A percentile compares a stretch with the other conserved stretches of the same genome.
Evolutionary conservation across 2,113 vertebrate genomes (phyloP).

Genomic region (Neolamprologus longior): DNA sequence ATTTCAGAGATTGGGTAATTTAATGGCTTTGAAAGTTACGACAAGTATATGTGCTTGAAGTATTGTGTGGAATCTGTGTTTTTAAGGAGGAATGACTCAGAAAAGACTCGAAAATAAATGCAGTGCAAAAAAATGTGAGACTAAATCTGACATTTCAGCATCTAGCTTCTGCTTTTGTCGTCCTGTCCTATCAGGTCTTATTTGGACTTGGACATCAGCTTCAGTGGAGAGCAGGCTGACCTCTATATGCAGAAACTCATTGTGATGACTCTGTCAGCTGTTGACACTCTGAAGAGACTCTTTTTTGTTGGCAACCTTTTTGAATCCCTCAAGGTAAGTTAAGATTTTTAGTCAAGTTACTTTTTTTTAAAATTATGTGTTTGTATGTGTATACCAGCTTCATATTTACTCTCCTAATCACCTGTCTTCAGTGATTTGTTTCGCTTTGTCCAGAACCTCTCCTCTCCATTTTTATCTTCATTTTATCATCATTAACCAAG

Average conservation of each 20-base stretch:
- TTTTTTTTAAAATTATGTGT: neutral
- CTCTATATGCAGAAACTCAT: constrained; percentile 68
- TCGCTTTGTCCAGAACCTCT: neutral
- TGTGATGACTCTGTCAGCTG: constrained; percentile 45
- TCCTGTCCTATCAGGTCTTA: constrained; percentile 66
- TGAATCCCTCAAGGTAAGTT: constrained; percentile 84
- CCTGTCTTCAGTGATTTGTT: neutral
- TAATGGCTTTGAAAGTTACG: neutral
- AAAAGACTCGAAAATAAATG: neutral
- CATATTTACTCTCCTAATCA: neutral
- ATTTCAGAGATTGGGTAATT: neutral
- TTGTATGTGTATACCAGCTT: neutral
- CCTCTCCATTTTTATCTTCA: neutral
- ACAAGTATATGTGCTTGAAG: neutral
- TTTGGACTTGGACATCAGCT: constrained; percentile 74
- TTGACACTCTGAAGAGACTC: constrained; percentile 74
- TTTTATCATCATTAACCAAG: neutral
- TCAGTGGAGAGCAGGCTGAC: constrained; percentile 77
- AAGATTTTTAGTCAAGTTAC: neutral
- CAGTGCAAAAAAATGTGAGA: neutral
- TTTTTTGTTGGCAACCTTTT: constrained; percentile 80
- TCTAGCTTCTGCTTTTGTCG: neutral
- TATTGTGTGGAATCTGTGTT: neutral
- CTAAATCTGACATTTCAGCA: neutral
- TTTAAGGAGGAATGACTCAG: neutral